Percentiles rank a stretch among this genome's conserved stretches.
Conservation (phyloP, 2,888 invertebrate species). For the Mycalesis mineus region DNA sequence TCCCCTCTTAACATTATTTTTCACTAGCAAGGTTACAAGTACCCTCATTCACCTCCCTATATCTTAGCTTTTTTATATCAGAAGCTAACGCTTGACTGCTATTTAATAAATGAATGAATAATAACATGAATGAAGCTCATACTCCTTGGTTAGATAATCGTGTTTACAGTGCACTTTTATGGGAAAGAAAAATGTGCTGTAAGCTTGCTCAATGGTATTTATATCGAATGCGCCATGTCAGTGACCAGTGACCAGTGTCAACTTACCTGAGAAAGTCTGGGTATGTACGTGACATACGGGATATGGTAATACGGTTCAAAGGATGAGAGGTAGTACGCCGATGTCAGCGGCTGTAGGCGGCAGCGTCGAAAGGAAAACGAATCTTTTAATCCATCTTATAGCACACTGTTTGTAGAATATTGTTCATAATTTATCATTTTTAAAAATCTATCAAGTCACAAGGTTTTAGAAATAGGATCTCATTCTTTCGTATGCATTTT, state of each 20-base stretch:
- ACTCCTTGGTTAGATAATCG: conserved; percentile 1
- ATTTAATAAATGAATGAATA: neutral
- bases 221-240: conserved; percentile 15
- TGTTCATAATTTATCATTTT: no score
- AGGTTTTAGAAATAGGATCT: no score
- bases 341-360: conserved; percentile 62
- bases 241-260: conserved; percentile 13
- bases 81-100: no score
- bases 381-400: neutral
- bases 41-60: no score
- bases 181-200: conserved; percentile 5
- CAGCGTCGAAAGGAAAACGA: conserved; percentile 34
- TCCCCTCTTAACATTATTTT: no score
- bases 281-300: conserved; percentile 65
- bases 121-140: conserved; percentile 4
- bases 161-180: conserved; percentile 11
- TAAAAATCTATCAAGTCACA: no score
- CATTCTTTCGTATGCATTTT: no score
- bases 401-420: no score
- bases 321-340: conserved; percentile 65
- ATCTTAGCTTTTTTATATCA: no score
- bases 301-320: conserved; percentile 61
- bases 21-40: no score
- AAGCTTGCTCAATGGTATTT: conserved; percentile 29
- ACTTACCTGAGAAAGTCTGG: conserved; percentile 71